Percentiles rank a stretch among this genome's conserved stretches.
Conservation (phyloP, 2,797 vertebrate species). For the Podargus strigoides region DNA sequence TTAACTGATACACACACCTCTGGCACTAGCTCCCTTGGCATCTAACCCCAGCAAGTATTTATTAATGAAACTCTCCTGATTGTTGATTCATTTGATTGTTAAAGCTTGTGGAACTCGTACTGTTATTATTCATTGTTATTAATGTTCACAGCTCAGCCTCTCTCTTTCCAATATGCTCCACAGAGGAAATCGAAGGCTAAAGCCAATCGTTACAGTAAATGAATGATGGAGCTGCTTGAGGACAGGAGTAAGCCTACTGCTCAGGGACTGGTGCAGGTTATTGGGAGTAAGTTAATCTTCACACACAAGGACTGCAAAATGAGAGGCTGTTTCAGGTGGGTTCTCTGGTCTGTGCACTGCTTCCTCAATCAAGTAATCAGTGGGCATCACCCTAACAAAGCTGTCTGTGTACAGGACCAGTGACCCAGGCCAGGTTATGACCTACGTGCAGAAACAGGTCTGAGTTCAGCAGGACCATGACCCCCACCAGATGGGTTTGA, state of each 20-base stretch:
- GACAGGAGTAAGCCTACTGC: not conserved
- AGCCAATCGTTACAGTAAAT: slow-evolving; percentile 12
- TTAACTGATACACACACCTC: not conserved
- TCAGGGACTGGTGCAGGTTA: not conserved
- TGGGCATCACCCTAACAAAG: not conserved
- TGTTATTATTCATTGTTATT: slow-evolving; percentile 60
- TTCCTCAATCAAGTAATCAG: not conserved
- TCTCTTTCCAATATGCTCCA: slow-evolving; percentile 34
- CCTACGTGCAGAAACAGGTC: not conserved
- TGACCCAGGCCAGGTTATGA: not conserved
- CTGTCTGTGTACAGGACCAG: not conserved
- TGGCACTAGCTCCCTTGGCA: slow-evolving; percentile 34
- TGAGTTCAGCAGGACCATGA: not conserved
- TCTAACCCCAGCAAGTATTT: not conserved
- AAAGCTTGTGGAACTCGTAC: slow-evolving; percentile 32
- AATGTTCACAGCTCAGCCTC: slow-evolving; percentile 40
- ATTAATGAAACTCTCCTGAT: slow-evolving; percentile 20
- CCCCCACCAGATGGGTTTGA: not conserved
- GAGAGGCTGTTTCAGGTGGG: not conserved
- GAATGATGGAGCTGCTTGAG: slow-evolving; percentile 27
- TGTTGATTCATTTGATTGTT: slow-evolving; percentile 53
- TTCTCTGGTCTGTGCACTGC: not conserved
- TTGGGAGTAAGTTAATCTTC: not conserved
- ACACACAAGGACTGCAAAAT: not conserved
- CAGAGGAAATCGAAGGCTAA: slow-evolving; percentile 49